A percentile compares a stretch with the other conserved stretches of the same genome.
Conservation (phyloP, 1,140 invertebrate genomes). For the Drosophila busckii region DNA sequence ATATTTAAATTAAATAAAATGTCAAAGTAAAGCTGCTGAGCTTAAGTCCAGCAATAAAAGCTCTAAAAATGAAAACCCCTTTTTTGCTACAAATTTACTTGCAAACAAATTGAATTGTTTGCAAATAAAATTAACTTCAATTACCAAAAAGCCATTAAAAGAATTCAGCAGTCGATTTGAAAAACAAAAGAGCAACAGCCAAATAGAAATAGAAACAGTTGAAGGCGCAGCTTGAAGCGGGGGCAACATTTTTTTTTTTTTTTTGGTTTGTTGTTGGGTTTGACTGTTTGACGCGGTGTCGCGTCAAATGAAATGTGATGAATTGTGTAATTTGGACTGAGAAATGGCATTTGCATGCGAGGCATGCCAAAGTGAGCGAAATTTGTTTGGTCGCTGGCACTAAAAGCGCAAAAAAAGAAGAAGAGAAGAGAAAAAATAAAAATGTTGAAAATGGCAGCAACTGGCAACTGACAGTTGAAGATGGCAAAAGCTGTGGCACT, state of each 20-base stretch:
- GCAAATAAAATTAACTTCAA: slow-evolving; percentile 43
- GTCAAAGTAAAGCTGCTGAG: too few species aligned
- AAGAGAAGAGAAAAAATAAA: slow-evolving; percentile 13
- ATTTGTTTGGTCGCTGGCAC: slow-evolving; percentile 47
- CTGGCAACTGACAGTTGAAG: slow-evolving; percentile 64
- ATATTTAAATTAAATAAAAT: too few species aligned
- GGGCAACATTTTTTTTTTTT: not conserved
- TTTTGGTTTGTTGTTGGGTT: slow-evolving; percentile 13
- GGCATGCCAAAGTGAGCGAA: slow-evolving; percentile 47
- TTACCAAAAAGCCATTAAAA: slow-evolving; percentile 61
- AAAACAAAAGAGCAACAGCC: not conserved
- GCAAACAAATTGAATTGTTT: slow-evolving; percentile 29
- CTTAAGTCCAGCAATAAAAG: too few species aligned
- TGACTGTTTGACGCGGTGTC: slow-evolving; percentile 44
- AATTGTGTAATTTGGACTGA: slow-evolving; percentile 74
- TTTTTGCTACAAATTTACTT: not conserved
- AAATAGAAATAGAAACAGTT: slow-evolving; percentile 1
- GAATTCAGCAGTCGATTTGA: slow-evolving; percentile 42
- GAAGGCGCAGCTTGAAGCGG: slow-evolving; percentile 1
- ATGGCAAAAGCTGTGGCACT: slow-evolving; percentile 65
- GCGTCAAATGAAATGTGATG: slow-evolving; percentile 73
- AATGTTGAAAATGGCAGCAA: slow-evolving; percentile 10
- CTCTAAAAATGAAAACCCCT: too few species aligned
- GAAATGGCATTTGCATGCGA: slow-evolving; percentile 68
- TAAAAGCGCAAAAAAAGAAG: slow-evolving; percentile 46